Conservation (phyloP, 2,113 vertebrate genomes). For the Casuarius casuarius region DNA sequence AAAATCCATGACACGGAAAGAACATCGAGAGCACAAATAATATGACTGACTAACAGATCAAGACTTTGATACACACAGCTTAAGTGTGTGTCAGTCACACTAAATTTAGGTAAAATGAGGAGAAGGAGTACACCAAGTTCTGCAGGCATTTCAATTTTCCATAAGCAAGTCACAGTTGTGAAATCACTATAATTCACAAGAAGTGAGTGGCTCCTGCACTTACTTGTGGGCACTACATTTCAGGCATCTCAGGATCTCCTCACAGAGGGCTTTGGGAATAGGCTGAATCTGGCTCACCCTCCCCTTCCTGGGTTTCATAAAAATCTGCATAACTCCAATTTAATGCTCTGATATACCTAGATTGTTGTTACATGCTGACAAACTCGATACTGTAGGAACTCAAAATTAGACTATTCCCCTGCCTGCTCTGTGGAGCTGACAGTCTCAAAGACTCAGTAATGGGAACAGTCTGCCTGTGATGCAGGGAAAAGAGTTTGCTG, state of each 20-base stretch:
- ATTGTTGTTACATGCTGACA: background rate
- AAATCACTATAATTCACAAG: background rate
- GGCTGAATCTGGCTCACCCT: background rate
- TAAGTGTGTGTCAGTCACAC: background rate
- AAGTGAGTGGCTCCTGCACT: background rate
- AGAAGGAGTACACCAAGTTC: background rate
- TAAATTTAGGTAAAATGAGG: background rate
- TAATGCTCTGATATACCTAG: background rate
- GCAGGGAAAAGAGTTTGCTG: background rate
- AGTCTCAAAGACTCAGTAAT: background rate
- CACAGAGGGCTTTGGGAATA: background rate
- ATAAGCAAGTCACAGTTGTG: background rate
- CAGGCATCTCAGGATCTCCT: background rate
- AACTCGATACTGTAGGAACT: background rate
- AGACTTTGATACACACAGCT: background rate
- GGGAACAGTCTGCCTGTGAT: background rate
- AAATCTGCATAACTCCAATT: background rate
- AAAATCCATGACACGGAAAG: background rate
- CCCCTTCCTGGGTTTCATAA: background rate
- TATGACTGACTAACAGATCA: background rate
- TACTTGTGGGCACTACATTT: background rate
- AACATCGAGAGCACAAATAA: background rate
- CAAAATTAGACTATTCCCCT: background rate
- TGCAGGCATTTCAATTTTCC: background rate
- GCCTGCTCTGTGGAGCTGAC: background rate